A percentile compares a stretch with the other conserved stretches of the same genome.
These are phyloP conservation scores for Drosophila cardini DNA, from an alignment of 1,140 invertebrate genomes.

Conservation along the genomic window DNA sequence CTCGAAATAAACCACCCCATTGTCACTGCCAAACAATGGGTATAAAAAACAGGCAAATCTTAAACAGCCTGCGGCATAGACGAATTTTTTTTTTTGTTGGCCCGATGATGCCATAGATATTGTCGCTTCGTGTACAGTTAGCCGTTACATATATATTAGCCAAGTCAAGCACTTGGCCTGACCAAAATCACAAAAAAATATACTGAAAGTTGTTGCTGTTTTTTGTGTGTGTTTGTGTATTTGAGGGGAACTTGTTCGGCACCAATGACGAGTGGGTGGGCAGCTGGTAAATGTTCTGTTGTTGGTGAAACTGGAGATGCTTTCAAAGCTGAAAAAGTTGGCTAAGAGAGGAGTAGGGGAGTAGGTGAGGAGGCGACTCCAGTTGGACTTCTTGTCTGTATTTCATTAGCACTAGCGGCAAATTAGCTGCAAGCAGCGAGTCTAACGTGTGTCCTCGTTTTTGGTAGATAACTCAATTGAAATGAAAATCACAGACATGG, in stretches of 20 bases:
- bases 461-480: conserved; percentile 77
- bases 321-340: background rate
- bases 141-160: conserved; percentile 79
- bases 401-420: conserved; percentile 71
- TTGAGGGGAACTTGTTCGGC: conserved; percentile 61
- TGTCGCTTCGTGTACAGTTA: conserved; percentile 81
- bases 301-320: conserved; percentile 13
- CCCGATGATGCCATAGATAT: conserved; percentile 69
- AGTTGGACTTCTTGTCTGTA: conserved; percentile 27
- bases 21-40: conserved; percentile 5
- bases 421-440: conserved; percentile 53
- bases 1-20: background rate
- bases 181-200: conserved; percentile 50
- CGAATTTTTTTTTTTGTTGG: conserved; percentile 21
- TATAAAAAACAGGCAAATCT: conserved; percentile 38
- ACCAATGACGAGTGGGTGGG: conserved; percentile 68
- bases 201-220: conserved; percentile 14
- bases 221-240: background rate
- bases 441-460: conserved; percentile 37
- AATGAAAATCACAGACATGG: conserved; percentile 74
- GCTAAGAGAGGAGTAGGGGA: background rate
- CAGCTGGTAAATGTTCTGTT: conserved; percentile 42
- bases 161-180: conserved; percentile 43
- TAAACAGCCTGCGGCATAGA: conserved; percentile 30
- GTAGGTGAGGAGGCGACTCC: background rate